Evolutionary conservation across 2,797 vertebrate genomes (phyloP).

Genomic region (Otus scops): DNA sequence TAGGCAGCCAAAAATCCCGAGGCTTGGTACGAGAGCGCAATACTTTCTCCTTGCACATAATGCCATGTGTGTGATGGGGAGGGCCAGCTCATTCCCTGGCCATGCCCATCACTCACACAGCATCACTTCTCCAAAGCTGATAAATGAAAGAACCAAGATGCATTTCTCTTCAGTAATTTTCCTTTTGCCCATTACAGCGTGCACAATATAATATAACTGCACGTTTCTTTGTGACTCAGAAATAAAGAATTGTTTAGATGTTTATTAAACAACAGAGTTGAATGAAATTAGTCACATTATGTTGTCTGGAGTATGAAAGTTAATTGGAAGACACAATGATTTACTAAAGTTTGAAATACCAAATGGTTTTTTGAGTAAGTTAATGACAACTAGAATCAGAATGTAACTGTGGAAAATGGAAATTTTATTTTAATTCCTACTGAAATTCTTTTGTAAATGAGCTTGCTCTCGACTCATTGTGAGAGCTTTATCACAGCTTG

Average conservation of each 20-base stretch:
- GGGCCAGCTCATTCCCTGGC: not conserved
- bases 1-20: not conserved
- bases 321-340: conserved; percentile 57
- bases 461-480: not conserved
- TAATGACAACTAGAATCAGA: conserved; percentile 14
- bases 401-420: not conserved
- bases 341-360: conserved; percentile 43
- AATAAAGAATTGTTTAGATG: conserved; percentile 9
- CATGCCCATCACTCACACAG: not conserved
- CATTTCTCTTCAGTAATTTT: not conserved
- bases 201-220: not conserved
- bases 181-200: not conserved
- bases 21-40: not conserved
- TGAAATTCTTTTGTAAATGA: conserved; percentile 36
- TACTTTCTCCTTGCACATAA: not conserved
- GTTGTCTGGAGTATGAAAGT: conserved; percentile 13
- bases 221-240: not conserved
- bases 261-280: conserved; percentile 31
- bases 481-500: conserved; percentile 3
- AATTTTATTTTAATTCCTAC: conserved; percentile 44
- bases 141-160: not conserved
- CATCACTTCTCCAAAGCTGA: not conserved
- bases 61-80: accelerated
- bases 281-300: conserved; percentile 25
- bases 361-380: conserved; percentile 20